phyloP scores from a whole-genome alignment of 2,888 invertebrate species.

The Tanytarsus gracilentus region DNA sequence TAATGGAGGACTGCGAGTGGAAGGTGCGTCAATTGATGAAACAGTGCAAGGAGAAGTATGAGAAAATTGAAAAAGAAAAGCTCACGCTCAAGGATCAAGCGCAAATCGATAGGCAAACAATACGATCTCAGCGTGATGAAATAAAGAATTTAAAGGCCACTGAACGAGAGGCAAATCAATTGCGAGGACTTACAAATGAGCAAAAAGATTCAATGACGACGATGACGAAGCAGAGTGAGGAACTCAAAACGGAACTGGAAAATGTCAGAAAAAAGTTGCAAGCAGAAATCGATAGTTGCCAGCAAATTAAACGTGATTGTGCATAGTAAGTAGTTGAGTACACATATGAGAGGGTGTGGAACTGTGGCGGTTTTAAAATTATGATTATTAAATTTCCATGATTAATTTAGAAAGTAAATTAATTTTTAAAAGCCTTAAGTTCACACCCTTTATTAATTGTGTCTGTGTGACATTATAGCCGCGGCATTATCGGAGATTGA shows the following conservation, averaged over 20 bases:
- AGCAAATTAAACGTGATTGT: constrained; percentile 42
- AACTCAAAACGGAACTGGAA: constrained; percentile 46
- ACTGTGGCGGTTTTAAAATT: too few species aligned
- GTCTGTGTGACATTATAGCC: too few species aligned
- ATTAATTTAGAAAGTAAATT: too few species aligned
- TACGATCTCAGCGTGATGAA: constrained; percentile 37
- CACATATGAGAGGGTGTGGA: too few species aligned
- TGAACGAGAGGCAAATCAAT: constrained; percentile 48
- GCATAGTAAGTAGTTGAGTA: constrained; percentile 40
- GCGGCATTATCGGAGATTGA: too few species aligned
- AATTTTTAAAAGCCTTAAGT: too few species aligned
- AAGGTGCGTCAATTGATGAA: constrained; percentile 68
- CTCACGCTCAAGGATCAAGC: constrained; percentile 46
- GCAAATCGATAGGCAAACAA: constrained; percentile 35
- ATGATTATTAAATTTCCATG: too few species aligned
- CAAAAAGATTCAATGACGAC: constrained; percentile 47
- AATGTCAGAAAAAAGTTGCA: constrained; percentile 47
- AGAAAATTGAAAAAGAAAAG: constrained; percentile 52
- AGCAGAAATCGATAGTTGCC: constrained; percentile 45
- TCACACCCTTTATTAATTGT: too few species aligned
- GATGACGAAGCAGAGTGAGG: constrained; percentile 48
- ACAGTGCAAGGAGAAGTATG: constrained; percentile 53
- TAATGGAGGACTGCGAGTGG: constrained; percentile 76
- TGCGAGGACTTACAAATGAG: constrained; percentile 49
- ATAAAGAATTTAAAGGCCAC: constrained; percentile 46